phyloP scores from a whole-genome alignment of 2,888 invertebrate species.

The Allolobophora icterica region DNA sequence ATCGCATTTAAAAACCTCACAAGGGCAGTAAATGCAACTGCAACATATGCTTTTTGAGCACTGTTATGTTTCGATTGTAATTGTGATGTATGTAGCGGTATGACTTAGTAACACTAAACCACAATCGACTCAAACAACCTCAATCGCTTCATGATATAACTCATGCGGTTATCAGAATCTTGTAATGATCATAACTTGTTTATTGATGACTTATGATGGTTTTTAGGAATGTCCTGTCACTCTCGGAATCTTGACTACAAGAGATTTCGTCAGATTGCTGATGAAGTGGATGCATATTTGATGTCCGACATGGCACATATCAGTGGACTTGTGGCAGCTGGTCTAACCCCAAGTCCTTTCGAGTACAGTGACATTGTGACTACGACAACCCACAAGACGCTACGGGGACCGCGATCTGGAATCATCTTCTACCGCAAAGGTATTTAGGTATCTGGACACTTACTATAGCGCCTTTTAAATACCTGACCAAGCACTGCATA shows the following conservation, averaged over 20 bases:
- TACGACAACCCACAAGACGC: slow-evolving; percentile 93
- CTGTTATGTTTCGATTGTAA: no score
- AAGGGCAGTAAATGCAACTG: no score
- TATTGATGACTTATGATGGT: background rate
- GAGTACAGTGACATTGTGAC: slow-evolving; percentile 89
- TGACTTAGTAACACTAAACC: no score
- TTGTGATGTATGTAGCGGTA: no score
- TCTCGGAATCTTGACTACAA: slow-evolving; percentile 69
- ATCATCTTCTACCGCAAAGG: slow-evolving; percentile 65
- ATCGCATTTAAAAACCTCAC: no score
- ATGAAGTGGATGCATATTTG: slow-evolving; percentile 60
- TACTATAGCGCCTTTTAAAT: no score
- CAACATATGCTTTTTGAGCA: no score
- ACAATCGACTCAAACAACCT: no score
- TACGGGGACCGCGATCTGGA: slow-evolving; percentile 74
- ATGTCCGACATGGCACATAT: slow-evolving; percentile 66
- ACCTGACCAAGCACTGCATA: no score
- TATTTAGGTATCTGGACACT: slow-evolving; percentile 23
- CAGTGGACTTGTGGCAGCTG: slow-evolving; percentile 77
- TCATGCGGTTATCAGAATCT: background rate
- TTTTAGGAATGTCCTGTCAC: slow-evolving; percentile 65
- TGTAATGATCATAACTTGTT: background rate
- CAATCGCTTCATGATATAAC: no score
- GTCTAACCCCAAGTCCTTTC: slow-evolving; percentile 87
- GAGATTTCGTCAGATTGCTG: slow-evolving; percentile 66